Base-by-base conservation (phyloP, 2,113 vertebrate genomes). In the Panurus biarmicus region DNA sequence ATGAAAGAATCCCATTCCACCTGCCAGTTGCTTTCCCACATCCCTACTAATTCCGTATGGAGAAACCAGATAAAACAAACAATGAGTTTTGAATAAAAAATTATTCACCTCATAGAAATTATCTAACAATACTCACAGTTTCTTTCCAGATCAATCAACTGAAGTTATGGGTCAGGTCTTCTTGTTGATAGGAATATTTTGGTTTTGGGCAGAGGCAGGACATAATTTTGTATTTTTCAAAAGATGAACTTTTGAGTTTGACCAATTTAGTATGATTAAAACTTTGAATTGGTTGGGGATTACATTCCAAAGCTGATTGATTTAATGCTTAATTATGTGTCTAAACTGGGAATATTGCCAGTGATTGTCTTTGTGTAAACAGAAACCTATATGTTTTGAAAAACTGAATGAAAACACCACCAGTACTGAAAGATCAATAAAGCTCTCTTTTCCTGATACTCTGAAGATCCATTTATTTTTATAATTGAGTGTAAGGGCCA, bases 261-360 rank as follows among this genome's bases (percentile, higher is more conserved):
- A 72, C 42, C 29, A 65, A 51, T 92, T 80, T 62, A 61, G 13
- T 35, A 35, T 8, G 12, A 92, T 54, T 85, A 85, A 85, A 93
- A 45, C 45, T 54, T 54, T 28, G 83, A 81, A 87, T 61, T 94
- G 14, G 42, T 85, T 78, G 40, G 35, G 23, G 29, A 67, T 91
- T 87, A 11, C 54, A 61, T 87, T 91, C 53, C 70, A 89, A 92
- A 92, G 12, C 18, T 0, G 5, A 89, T 89, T 89, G 5, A 78
- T 89, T 96, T 92, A 5, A 60, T 82, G 66, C 50, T 89, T 94
- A 94, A 92, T 94, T 92, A 51, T 33, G 9, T 96, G 25, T 78
- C 47, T 75, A 87, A 89, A 82, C 54, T 87, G 81, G 71, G 66
- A 86, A 5, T 15, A n/a, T 38, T 90, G 75, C 76, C 79, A 89